A percentile compares a stretch with the other conserved stretches of the same genome.
phyloP scores from a whole-genome alignment of 2,797 vertebrate species.

The Avahi laniger region DNA sequence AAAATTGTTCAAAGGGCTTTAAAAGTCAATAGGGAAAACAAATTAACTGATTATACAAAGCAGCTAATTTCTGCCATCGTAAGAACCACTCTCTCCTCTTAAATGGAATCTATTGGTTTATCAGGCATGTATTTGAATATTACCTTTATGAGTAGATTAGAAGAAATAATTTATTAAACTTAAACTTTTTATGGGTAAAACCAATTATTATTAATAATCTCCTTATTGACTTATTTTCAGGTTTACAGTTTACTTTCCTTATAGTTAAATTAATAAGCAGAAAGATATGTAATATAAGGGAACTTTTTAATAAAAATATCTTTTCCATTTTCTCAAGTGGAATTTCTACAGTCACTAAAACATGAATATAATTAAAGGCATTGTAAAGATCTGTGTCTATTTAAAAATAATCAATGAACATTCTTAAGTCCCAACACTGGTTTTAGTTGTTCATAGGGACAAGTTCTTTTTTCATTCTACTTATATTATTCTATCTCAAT shows the following conservation, averaged over 20 bases:
- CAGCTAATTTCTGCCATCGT: neutral
- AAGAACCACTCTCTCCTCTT: neutral
- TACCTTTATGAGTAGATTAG: neutral
- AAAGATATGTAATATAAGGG: neutral
- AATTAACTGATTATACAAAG: slow-evolving; percentile 36
- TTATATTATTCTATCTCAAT: neutral
- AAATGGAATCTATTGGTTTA: neutral
- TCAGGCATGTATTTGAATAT: neutral
- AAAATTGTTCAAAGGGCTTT: slow-evolving; percentile 28
- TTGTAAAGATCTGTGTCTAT: neutral
- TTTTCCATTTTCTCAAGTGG: neutral
- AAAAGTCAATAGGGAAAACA: slow-evolving; percentile 40
- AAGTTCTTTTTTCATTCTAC: neutral
- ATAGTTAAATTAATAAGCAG: neutral
- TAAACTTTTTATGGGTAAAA: neutral
- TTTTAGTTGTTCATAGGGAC: neutral
- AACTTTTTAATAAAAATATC: neutral
- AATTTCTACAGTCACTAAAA: neutral
- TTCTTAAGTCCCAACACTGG: neutral
- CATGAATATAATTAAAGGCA: neutral
- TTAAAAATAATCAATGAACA: neutral
- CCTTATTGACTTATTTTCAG: neutral
- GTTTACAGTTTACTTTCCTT: neutral
- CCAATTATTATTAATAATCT: neutral
- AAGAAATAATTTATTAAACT: neutral